These are phyloP conservation scores for Apotomis betuletana DNA, from an alignment of 2,888 invertebrate species.

Conservation along the genomic window DNA sequence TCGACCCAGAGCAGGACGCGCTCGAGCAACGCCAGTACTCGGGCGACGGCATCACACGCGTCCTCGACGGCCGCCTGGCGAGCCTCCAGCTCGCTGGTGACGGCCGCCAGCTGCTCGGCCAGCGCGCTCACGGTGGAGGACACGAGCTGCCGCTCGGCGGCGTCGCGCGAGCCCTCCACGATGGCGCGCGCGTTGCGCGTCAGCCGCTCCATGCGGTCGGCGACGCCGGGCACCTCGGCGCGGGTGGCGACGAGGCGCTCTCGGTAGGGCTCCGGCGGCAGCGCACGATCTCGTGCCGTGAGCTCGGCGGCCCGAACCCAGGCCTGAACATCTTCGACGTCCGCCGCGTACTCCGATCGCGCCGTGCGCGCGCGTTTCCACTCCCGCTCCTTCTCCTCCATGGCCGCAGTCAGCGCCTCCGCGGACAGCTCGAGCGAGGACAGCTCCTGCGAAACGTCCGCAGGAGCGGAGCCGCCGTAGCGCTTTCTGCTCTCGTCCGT, in stretches of 20 bases:
- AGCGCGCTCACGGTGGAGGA: conserved; percentile 89
- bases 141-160: conserved; percentile 89
- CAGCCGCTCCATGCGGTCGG: conserved; percentile 90
- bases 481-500: conserved; percentile 84
- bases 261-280: conserved; percentile 90
- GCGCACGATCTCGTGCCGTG: conserved; percentile 90
- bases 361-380: conserved; percentile 93
- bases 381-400: conserved; percentile 95
- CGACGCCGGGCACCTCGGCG: conserved; percentile 87
- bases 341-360: conserved; percentile 90
- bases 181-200: conserved; percentile 91
- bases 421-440: conserved; percentile 91
- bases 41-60: conserved; percentile 93
- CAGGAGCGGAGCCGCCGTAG: conserved; percentile 87
- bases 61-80: conserved; percentile 93
- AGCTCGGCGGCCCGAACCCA: conserved; percentile 94
- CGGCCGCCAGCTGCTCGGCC: conserved; percentile 90
- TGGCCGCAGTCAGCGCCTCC: conserved; percentile 89
- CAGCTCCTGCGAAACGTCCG: conserved; percentile 91
- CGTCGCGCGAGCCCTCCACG: conserved; percentile 90
- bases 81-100: conserved; percentile 91
- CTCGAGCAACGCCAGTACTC: conserved; percentile 92
- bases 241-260: conserved; percentile 91
- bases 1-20: conserved; percentile 92
- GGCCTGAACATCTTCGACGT: conserved; percentile 90